Evolutionary conservation across 2,888 invertebrate genomes (phyloP).

Genomic region (Elaeidobius kamerunicus): DNA sequence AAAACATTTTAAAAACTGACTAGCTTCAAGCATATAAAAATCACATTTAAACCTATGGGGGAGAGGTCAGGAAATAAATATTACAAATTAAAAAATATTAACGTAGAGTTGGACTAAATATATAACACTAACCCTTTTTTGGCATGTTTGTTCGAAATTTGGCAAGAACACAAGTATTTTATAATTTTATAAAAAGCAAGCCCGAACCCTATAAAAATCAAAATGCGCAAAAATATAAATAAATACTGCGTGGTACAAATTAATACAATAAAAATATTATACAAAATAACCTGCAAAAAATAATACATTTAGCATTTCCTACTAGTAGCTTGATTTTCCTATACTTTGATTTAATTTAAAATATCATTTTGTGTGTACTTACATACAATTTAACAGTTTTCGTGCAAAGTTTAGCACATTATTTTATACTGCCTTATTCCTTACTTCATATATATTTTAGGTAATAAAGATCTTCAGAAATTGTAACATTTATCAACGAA

Average conservation of each 20-base stretch:
- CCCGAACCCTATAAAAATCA: neutral
- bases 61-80: neutral
- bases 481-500: too few relatives aligned
- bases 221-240: slow-evolving; percentile 3
- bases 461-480: too few relatives aligned
- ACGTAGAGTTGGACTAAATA: neutral
- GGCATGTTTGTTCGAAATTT: too few relatives aligned
- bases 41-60: slow-evolving; percentile 4
- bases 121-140: too few relatives aligned
- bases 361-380: slow-evolving; percentile 5
- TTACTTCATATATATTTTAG: too few relatives aligned
- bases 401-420: slow-evolving; percentile 10
- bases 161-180: neutral
- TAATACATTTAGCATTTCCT: neutral
- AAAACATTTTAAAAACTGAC: slow-evolving; percentile 44
- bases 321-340: neutral
- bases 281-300: too few relatives aligned
- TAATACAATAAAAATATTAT: too few relatives aligned
- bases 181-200: neutral
- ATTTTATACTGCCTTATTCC: too few relatives aligned
- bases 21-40: slow-evolving; percentile 39
- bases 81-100: slow-evolving; percentile 2
- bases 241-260: too few relatives aligned
- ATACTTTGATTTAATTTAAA: slow-evolving; percentile 1
- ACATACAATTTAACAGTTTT: slow-evolving; percentile 3